A percentile compares a stretch with the other conserved stretches of the same genome.
Conservation (phyloP, 2,113 vertebrate genomes). For the Eurypyga helias region DNA sequence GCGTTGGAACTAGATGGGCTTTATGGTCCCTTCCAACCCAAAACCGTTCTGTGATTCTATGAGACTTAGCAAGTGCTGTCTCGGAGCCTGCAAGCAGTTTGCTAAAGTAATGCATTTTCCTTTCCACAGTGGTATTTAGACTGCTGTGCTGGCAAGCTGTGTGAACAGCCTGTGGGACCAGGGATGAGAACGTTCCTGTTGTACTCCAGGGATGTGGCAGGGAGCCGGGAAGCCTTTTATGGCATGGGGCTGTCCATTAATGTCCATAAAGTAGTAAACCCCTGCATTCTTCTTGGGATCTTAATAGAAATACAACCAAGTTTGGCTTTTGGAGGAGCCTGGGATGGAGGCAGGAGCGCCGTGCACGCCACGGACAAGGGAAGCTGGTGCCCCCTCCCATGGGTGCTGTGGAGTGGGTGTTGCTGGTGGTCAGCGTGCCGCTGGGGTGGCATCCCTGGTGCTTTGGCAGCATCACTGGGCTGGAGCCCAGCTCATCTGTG, state of each 20-base stretch:
- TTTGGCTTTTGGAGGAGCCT: neutral
- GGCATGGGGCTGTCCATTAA: fast-evolving
- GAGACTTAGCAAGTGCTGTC: fast-evolving
- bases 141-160: neutral
- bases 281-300: neutral
- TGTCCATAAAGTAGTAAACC: neutral
- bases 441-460: fast-evolving
- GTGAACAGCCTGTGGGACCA: neutral
- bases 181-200: neutral
- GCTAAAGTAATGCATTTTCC: neutral
- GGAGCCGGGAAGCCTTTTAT: neutral
- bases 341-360: neutral
- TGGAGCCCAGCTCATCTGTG: neutral
- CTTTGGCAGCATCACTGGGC: fast-evolving
- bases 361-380: fast-evolving
- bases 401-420: neutral
- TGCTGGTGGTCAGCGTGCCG: fast-evolving
- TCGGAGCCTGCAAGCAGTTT: neutral
- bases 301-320: neutral
- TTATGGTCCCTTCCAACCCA: too few relatives aligned
- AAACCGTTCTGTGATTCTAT: too few relatives aligned
- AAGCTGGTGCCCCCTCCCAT: neutral
- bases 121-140: neutral
- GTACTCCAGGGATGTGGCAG: neutral
- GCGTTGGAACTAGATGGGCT: too few relatives aligned